Conservation (phyloP, 2,888 invertebrate species). For the Pollenia griseotomentosa region DNA sequence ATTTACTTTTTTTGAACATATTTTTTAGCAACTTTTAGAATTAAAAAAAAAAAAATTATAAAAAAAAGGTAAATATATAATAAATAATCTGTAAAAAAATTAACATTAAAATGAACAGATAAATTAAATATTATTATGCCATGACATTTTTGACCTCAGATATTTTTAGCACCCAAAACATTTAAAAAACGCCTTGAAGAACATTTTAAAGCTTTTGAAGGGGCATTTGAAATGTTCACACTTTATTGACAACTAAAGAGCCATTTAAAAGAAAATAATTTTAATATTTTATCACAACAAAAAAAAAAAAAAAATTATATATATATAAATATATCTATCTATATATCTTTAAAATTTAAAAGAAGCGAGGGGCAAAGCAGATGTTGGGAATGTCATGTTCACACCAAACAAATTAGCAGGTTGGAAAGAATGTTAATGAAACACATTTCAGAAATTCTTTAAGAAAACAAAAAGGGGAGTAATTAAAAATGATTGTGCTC, state of each 20-base stretch:
- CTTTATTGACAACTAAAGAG: conserved; percentile 36
- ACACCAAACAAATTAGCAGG: conserved; percentile 45
- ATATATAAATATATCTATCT: neutral
- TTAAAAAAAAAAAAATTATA: no score
- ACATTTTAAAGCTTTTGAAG: conserved; percentile 27
- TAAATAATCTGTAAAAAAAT: no score
- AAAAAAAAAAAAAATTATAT: neutral
- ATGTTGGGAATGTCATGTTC: conserved; percentile 20
- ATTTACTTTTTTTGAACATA: no score
- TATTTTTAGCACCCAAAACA: conserved; percentile 10
- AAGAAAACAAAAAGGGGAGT: neutral
- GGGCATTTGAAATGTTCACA: conserved; percentile 23
- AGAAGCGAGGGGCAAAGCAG: neutral
- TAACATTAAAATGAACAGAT: no score
- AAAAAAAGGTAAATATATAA: no score
- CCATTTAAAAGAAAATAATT: conserved; percentile 7
- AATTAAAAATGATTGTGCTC: neutral
- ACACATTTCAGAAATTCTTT: conserved; percentile 22
- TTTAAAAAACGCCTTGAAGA: conserved; percentile 1
- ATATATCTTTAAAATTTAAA: neutral
- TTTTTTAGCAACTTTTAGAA: no score
- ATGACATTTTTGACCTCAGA: conserved; percentile 44
- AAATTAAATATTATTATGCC: no score
- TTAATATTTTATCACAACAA: neutral
- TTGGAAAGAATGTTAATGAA: neutral